Evolutionary conservation across 2,797 vertebrate genomes (phyloP).

Genomic region (Takifugu rubripes): DNA sequence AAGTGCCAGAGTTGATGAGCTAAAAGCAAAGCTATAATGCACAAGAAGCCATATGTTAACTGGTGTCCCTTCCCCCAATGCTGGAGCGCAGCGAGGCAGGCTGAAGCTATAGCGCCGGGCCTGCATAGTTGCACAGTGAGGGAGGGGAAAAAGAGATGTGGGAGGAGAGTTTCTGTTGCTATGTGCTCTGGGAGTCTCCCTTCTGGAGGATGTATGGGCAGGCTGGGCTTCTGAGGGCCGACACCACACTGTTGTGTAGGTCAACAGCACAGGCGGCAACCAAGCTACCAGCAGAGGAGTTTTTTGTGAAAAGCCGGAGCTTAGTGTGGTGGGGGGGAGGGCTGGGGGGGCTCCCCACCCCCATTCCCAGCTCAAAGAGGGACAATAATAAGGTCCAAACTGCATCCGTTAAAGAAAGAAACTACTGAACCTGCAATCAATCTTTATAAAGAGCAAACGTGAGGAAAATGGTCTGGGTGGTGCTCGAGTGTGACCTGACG

Average conservation of each 20-base stretch:
- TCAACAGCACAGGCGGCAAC: constrained; percentile 33
- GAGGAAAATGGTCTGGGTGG: too few relatives aligned
- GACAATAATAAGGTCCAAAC: too few relatives aligned
- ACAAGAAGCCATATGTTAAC: constrained; percentile 67
- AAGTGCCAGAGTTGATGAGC: constrained; percentile 24
- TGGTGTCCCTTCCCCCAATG: constrained; percentile 55
- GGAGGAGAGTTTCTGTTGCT: constrained; percentile 68
- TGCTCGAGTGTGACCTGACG: too few relatives aligned
- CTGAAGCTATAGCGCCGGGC: constrained; percentile 55
- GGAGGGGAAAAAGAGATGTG: constrained; percentile 27
- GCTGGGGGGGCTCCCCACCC: not conserved
- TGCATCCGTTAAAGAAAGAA: too few relatives aligned
- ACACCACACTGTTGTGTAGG: constrained; percentile 61
- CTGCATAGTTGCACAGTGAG: constrained; percentile 58
- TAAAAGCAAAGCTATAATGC: constrained; percentile 52
- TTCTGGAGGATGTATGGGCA: constrained; percentile 51
- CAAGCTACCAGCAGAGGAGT: constrained; percentile 5
- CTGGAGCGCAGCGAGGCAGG: constrained; percentile 34
- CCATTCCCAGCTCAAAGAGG: too few relatives aligned
- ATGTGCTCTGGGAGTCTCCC: constrained; percentile 66
- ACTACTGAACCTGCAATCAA: too few relatives aligned
- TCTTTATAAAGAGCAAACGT: too few relatives aligned
- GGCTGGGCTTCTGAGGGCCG: constrained; percentile 61
- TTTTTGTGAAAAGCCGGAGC: not conserved
- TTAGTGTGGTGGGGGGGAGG: too few relatives aligned